phyloP scores from a whole-genome alignment of 2,888 invertebrate species.

The Hololepta plana region DNA sequence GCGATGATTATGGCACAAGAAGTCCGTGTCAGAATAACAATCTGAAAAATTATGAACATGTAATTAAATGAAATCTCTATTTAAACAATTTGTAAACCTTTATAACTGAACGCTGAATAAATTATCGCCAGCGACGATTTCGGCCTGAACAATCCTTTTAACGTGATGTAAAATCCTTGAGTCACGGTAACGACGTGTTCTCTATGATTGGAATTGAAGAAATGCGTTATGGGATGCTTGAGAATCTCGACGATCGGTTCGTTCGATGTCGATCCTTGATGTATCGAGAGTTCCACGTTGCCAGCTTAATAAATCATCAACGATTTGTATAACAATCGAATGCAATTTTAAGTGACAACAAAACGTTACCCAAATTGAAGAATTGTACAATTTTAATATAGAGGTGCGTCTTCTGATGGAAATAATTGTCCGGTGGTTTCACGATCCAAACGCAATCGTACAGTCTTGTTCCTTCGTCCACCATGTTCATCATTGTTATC shows the following conservation, averaged over 20 bases:
- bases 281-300: conserved; percentile 41
- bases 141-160: conserved; percentile 43
- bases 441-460: conserved; percentile 59
- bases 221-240: conserved; percentile 28
- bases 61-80: conserved; percentile 1
- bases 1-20: conserved; percentile 49
- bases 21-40: conserved; percentile 48
- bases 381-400: conserved; percentile 32
- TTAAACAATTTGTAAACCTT: conserved; percentile 27
- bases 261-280: conserved; percentile 48
- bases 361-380: conserved; percentile 17
- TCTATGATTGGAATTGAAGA: conserved; percentile 20
- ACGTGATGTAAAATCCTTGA: conserved; percentile 49
- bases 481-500: conserved; percentile 62
- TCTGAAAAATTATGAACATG: conserved; percentile 30
- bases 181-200: conserved; percentile 43
- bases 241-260: conserved; percentile 38
- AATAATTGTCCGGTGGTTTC: conserved; percentile 40
- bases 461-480: conserved; percentile 33
- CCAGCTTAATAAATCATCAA: conserved; percentile 26
- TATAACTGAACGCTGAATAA: conserved; percentile 51
- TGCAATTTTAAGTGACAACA: conserved; percentile 1
- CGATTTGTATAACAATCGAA: background rate
- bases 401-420: conserved; percentile 48
- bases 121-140: conserved; percentile 46